phyloP scores from a whole-genome alignment of 2,888 invertebrate species.

The Criorhina ranunculi region DNA sequence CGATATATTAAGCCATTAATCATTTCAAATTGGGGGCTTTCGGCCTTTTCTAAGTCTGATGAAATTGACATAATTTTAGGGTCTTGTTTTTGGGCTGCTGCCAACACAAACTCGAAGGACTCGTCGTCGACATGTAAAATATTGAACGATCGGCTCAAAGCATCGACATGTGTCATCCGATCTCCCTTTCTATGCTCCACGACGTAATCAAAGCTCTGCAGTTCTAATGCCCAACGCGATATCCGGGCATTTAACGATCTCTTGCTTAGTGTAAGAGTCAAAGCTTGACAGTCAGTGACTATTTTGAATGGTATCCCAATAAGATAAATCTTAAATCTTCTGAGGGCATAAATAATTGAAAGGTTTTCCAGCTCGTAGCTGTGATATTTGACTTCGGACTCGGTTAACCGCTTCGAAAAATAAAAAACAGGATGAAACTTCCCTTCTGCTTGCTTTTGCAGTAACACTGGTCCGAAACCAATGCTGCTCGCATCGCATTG shows the following conservation, averaged over 20 bases:
- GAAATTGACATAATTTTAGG: slow-evolving; percentile 68
- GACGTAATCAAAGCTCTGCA: slow-evolving; percentile 71
- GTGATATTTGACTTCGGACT: slow-evolving; percentile 78
- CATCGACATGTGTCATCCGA: slow-evolving; percentile 78
- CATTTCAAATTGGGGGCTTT: slow-evolving; percentile 2
- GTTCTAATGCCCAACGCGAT: slow-evolving; percentile 69
- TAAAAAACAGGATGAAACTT: slow-evolving; percentile 77
- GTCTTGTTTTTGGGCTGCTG: slow-evolving; percentile 67
- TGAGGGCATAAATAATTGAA: slow-evolving; percentile 35
- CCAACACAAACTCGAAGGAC: slow-evolving; percentile 45
- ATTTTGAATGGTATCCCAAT: slow-evolving; percentile 42
- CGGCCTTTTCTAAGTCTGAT: slow-evolving; percentile 56
- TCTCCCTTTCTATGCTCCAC: slow-evolving; percentile 71
- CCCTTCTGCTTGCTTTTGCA: slow-evolving; percentile 72
- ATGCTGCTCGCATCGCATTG: slow-evolving; percentile 78
- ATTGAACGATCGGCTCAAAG: slow-evolving; percentile 76
- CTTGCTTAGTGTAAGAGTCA: slow-evolving; percentile 45
- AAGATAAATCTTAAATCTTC: slow-evolving; percentile 46
- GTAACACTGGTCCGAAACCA: slow-evolving; percentile 68
- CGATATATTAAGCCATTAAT: no score
- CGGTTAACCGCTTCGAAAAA: slow-evolving; percentile 77
- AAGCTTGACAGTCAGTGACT: slow-evolving; percentile 52
- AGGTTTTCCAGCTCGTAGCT: slow-evolving; percentile 60
- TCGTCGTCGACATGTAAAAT: slow-evolving; percentile 40
- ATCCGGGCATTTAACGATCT: slow-evolving; percentile 47